Base-by-base conservation (phyloP, 2,797 vertebrate genomes). In the Borostomias antarcticus region DNA sequence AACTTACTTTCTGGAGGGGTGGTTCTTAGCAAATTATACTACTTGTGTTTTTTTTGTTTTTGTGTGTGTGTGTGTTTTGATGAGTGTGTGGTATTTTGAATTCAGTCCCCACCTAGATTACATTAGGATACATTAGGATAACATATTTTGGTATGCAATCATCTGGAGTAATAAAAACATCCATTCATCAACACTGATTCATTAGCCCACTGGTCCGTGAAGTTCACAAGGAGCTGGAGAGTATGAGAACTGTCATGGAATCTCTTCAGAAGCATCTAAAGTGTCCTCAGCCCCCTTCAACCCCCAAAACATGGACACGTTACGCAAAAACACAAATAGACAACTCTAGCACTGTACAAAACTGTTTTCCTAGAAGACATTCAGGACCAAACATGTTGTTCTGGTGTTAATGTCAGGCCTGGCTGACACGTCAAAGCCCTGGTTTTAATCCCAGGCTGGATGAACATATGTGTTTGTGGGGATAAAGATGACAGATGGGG, bases 231-330 rank as follows among this genome's bases (percentile, higher is more conserved):
- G 35, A 59, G 15, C 4, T 37, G 21, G 11, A n/a, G 33, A 10
- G 33, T 29, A 25, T 25, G 26, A 30, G 40, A 61, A 47, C 25
- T 47, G 59, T 21, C 23, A 47, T 11, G 59, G 59, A 61, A 48
- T 61, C 17, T 30, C 26, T 29, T 61, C 19, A 47, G 17, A 40
- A 15, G n/a, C 43, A 40, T 28, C 40, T 43, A 48, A 23, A 48
- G 10, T 32, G 28, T 30, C 60, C 23, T 62, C 45, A 32, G n/a
- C 28, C 29, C 9, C 60, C 45, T 21, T 62, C 45, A 19, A 33
- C 29, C 54, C 25, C 37, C 48, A 76, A 33, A 25, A 53, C 59
- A 62, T n/a, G 19, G 19, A 48, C 26, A 29, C 17, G 10, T n/a
- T n/a, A 51, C 32, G 32, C 62, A 37, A 21, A 52, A 23, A 53